These are phyloP conservation scores for Narcine bancroftii DNA, from an alignment of 2,113 vertebrate species.

Conservation along the genomic window DNA sequence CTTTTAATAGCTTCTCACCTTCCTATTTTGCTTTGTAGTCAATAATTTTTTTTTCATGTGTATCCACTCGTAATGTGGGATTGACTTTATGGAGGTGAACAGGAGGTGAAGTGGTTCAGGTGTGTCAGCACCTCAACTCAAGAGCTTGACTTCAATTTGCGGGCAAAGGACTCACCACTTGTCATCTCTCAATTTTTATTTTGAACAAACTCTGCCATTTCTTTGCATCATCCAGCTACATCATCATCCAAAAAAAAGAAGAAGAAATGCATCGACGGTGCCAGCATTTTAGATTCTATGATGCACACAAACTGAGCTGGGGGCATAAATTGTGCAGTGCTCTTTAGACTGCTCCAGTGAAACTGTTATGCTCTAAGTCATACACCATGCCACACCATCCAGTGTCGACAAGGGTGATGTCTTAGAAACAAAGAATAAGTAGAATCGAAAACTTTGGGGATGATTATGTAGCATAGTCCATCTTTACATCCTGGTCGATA, in stretches of 20 bases:
- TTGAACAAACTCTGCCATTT: not conserved
- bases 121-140: not conserved
- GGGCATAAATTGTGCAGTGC: not conserved
- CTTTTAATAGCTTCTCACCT: no score
- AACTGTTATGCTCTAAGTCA: not conserved
- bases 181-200: not conserved
- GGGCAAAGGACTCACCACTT: not conserved
- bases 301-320: not conserved
- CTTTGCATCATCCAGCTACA: not conserved
- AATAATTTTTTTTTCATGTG: no score
- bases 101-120: no score
- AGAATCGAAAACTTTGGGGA: not conserved
- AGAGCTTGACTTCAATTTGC: not conserved
- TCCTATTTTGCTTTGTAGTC: no score
- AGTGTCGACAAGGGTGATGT: not conserved
- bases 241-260: not conserved
- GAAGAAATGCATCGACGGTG: no score
- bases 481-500: not conserved
- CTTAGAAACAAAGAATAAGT: not conserved
- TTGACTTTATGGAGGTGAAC: no score
- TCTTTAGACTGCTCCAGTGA: not conserved
- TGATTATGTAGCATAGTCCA: not conserved
- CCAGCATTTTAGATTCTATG: not conserved
- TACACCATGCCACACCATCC: not conserved
- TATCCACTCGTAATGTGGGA: no score